A percentile compares a stretch with the other conserved stretches of the same genome.
Conservation (phyloP, 2,797 vertebrate species). For the Potorous gilbertii region DNA sequence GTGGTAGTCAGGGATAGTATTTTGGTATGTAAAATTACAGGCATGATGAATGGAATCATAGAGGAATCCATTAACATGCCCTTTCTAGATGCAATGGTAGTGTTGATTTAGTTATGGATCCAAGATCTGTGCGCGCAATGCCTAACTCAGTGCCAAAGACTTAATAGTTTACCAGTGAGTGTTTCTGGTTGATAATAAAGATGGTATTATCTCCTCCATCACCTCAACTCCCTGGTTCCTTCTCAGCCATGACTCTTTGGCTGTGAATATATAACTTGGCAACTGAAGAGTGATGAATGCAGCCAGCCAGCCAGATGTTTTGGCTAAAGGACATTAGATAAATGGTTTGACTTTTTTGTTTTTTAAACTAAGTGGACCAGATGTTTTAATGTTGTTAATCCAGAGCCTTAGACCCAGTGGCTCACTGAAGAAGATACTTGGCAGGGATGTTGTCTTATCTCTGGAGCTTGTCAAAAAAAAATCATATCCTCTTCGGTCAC, state of each 20-base stretch:
- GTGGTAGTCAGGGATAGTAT: not conserved
- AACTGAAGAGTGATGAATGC: not conserved
- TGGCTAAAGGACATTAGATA: not conserved
- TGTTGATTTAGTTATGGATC: not conserved
- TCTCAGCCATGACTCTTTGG: not conserved
- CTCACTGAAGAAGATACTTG: not conserved
- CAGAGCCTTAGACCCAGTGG: not conserved
- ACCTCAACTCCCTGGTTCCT: not conserved
- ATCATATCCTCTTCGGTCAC: not conserved
- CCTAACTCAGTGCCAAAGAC: not conserved
- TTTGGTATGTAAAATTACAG: not conserved
- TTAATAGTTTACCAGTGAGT: not conserved
- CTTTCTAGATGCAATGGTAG: not conserved
- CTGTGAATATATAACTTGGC: not conserved
- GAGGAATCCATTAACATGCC: not conserved
- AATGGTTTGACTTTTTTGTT: not conserved
- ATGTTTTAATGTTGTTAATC: not conserved
- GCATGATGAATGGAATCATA: not conserved
- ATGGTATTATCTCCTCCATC: not conserved
- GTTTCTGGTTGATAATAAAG: not conserved
- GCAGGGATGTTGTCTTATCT: not conserved
- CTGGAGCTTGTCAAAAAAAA: conserved; percentile 12
- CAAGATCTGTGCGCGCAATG: not conserved
- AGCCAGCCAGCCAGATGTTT: not conserved
- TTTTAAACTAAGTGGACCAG: not conserved